Percentiles rank a stretch among this genome's conserved stretches.
phyloP scores from a whole-genome alignment of 2,113 vertebrate genomes.

The Hippocampus abdominalis region DNA sequence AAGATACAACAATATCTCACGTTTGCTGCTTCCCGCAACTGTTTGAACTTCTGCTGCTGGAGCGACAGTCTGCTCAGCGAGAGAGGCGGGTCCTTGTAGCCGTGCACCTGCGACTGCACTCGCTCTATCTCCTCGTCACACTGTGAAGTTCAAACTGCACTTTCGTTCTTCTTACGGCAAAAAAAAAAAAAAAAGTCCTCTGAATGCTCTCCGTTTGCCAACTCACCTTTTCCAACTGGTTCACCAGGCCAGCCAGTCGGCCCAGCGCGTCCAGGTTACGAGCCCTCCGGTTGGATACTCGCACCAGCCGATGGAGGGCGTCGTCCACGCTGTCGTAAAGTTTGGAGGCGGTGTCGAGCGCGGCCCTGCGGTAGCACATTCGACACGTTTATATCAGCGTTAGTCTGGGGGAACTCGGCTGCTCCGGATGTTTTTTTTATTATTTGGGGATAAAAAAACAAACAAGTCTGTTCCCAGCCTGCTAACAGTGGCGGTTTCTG shows the following conservation, averaged over 20 bases:
- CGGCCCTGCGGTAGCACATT: slow-evolving; percentile 63
- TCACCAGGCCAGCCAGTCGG: slow-evolving; percentile 58
- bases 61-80: slow-evolving; percentile 76
- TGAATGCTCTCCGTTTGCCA: not conserved
- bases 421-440: slow-evolving; percentile 17
- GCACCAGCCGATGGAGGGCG: slow-evolving; percentile 83
- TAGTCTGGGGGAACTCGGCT: not conserved
- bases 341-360: slow-evolving; percentile 66
- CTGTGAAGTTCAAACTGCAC: slow-evolving; percentile 46
- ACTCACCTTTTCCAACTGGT: slow-evolving; percentile 75
- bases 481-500: not conserved
- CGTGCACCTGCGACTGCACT: slow-evolving; percentile 73
- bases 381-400: not conserved
- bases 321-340: slow-evolving; percentile 83
- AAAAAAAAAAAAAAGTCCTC: too few relatives aligned
- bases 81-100: slow-evolving; percentile 72
- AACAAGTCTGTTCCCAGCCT: slow-evolving; percentile 20
- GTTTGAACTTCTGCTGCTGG: slow-evolving; percentile 75
- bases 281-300: slow-evolving; percentile 80
- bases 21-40: slow-evolving; percentile 68
- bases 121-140: slow-evolving; percentile 72
- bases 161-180: not conserved
- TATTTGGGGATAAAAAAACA: slow-evolving; percentile 10
- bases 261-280: slow-evolving; percentile 76
- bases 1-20: slow-evolving; percentile 48